Base-by-base conservation (phyloP, 2,888 invertebrate genomes). In the Cataglyphis albicans region DNA sequence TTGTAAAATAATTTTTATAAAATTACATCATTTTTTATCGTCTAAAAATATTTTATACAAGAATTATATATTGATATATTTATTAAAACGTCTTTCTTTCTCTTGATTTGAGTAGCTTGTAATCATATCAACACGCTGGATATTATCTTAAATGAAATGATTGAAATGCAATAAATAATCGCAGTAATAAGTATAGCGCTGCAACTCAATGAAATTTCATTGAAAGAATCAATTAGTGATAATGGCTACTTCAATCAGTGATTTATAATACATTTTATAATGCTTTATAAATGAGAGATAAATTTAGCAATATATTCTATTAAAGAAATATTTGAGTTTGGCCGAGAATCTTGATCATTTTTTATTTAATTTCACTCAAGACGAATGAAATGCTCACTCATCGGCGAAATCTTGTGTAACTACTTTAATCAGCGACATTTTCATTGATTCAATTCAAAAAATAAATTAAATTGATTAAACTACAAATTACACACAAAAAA, bases 271-370 rank as follows among this genome's bases (percentile, higher is more conserved):
- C 2, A 48, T 48, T 48, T 48, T 18, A 52, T n/a, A 52, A n/a
- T 52, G 9, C 35, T 35, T 52, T n/a, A 52, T 52, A n/a, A 7
- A 52, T n/a, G 52, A 52, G n/a, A 52, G n/a, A 52, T n/a, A 7
- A n/a, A 52, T 52, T 48, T 48, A 48, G 18, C 18, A 48, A 52
- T 52, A 52, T 52, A n/a, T 18, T n/a, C n/a, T n/a, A 3, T 52
- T 52, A n/a, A 52, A 52, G 7, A 52, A n/a, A 52, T 52, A 52
- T 52, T 52, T 7, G 52, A n/a, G 52, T 15, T 48, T 52, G n/a
- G 7, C n/a, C n/a, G n/a, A 52, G 52, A n/a, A 52, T 52, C n/a
- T 52, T n/a, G 52, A n/a, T 52, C 52, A 52, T 52, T n/a, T 52
- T 52, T 52, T 52, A n/a, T n/a, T 48, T 7, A 0, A 7, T 52